A percentile compares a stretch with the other conserved stretches of the same genome.
Evolutionary conservation across 2,888 invertebrate genomes (phyloP).

Genomic region (Peribatodes rhomboidaria): DNA sequence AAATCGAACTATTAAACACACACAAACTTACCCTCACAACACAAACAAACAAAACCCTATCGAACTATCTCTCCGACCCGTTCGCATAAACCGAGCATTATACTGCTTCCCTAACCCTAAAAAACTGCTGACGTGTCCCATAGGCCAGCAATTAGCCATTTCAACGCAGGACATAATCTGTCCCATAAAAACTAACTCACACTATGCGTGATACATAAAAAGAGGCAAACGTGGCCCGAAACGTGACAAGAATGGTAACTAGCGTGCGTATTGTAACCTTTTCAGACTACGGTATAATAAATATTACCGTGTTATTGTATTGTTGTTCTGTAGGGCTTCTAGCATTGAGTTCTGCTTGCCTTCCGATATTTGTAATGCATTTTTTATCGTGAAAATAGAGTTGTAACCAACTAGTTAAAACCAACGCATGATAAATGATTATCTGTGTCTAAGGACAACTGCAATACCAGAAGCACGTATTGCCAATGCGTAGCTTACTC

Average conservation of each 20-base stretch:
- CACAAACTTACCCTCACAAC: slow-evolving; percentile 15
- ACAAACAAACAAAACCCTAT: slow-evolving; percentile 37
- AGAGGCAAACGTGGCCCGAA: slow-evolving; percentile 42
- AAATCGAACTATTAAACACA: slow-evolving; percentile 19
- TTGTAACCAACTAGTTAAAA: too few relatives aligned
- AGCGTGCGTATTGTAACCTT: slow-evolving; percentile 15
- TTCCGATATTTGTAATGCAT: neutral
- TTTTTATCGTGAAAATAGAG: neutral
- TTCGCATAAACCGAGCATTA: slow-evolving; percentile 35
- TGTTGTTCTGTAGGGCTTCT: too few relatives aligned
- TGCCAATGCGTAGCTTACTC: too few relatives aligned
- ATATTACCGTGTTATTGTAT: neutral
- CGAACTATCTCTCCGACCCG: slow-evolving; percentile 20
- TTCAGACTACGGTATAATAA: neutral
- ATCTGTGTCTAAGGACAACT: too few relatives aligned
- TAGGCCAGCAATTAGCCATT: slow-evolving; percentile 50
- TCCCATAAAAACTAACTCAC: slow-evolving; percentile 54
- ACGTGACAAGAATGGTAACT: slow-evolving; percentile 47
- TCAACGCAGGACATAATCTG: slow-evolving; percentile 51
- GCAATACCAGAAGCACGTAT: too few relatives aligned
- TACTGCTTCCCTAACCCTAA: slow-evolving; percentile 34
- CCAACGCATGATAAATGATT: too few relatives aligned
- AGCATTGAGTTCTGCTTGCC: neutral
- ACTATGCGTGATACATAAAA: slow-evolving; percentile 51
- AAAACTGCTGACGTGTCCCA: slow-evolving; percentile 47